Percentiles rank a stretch among this genome's conserved stretches.
Conservation (phyloP, 2,888 invertebrate species). For the Ferrisia virgata region DNA sequence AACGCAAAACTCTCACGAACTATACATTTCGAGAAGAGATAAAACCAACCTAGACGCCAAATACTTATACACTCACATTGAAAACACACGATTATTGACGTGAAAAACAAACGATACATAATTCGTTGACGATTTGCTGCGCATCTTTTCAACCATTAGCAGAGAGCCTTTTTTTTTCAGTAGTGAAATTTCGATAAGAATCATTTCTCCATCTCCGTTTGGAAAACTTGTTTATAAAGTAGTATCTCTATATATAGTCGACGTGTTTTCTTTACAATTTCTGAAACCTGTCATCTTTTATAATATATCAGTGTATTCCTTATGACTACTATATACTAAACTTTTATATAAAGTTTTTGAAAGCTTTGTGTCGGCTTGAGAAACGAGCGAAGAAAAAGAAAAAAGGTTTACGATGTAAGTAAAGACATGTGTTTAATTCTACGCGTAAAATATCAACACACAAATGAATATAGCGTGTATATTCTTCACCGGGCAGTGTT, state of each 20-base stretch:
- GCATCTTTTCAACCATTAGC: neutral
- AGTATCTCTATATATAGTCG: neutral
- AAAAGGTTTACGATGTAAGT: constrained; percentile 4
- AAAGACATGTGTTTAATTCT: neutral
- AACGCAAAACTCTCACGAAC: too few species aligned
- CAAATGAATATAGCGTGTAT: neutral
- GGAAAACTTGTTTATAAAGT: neutral
- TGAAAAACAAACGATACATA: neutral
- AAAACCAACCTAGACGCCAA: too few species aligned
- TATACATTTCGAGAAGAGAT: too few species aligned
- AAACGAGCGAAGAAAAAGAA: neutral
- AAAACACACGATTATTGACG: neutral
- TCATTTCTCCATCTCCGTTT: neutral
- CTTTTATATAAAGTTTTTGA: constrained; percentile 28
- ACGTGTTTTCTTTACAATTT: constrained; percentile 30
- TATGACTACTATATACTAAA: constrained; percentile 12
- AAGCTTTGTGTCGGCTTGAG: neutral
- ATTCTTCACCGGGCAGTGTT: neutral
- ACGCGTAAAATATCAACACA: neutral
- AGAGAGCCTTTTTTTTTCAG: neutral
- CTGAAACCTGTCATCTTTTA: constrained; percentile 22
- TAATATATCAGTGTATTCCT: constrained; percentile 25
- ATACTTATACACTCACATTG: too few species aligned
- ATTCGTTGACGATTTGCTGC: neutral
- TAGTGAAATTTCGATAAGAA: neutral